Evolutionary conservation across 2,113 vertebrate species (phyloP).

Genomic region (Rattus rattus): DNA sequence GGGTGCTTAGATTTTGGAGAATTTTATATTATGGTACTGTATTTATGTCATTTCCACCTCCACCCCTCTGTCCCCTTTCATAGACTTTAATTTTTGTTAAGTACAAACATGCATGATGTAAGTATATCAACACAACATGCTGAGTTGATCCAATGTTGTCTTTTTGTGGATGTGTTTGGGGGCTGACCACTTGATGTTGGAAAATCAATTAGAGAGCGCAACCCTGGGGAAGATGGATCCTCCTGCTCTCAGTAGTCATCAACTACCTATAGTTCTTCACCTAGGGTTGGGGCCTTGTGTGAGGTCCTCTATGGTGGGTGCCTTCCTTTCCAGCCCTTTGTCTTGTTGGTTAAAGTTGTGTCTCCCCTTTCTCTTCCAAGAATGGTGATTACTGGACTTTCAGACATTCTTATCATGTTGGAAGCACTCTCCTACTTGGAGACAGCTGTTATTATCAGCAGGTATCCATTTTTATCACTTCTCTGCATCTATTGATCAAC

Average conservation of each 20-base stretch:
- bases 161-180: not conserved
- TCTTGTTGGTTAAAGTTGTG: not conserved
- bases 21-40: not conserved
- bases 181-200: not conserved
- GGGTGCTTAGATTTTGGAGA: not conserved
- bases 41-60: not conserved
- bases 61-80: not conserved
- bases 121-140: not conserved
- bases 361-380: not conserved
- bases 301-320: not conserved
- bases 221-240: not conserved
- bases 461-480: not conserved
- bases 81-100: not conserved
- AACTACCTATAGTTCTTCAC: no score
- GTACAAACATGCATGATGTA: no score
- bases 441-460: not conserved
- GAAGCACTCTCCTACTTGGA: not conserved
- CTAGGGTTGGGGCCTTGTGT: no score
- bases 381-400: not conserved
- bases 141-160: not conserved
- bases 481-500: not conserved
- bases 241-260: not conserved
- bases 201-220: not conserved
- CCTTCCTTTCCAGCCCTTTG: not conserved
- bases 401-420: not conserved